Percentiles rank a stretch among this genome's conserved stretches.
These are phyloP conservation scores for Drosophila serrata DNA, from an alignment of 1,140 invertebrate genomes.

Conservation along the genomic window DNA sequence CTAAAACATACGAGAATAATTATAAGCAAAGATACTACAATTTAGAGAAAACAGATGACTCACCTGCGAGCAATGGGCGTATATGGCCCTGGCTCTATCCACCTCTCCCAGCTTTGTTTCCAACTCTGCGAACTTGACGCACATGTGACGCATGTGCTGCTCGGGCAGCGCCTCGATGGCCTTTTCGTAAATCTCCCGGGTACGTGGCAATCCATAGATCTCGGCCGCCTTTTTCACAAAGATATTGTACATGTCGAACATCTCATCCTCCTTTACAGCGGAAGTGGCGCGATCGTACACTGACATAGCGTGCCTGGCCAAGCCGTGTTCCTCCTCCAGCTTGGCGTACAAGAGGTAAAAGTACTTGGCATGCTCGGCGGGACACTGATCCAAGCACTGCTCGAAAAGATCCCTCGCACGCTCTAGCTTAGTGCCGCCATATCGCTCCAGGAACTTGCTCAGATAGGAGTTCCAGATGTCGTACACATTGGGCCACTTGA, in stretches of 20 bases:
- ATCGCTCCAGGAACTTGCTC: constrained; percentile 97
- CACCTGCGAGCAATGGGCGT: constrained; percentile 97
- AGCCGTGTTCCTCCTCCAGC: constrained; percentile 98
- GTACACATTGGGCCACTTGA: constrained; percentile 99
- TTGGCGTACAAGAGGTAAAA: constrained; percentile 99
- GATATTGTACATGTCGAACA: constrained; percentile 99
- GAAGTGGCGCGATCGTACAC: constrained; percentile 98
- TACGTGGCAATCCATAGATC: constrained; percentile 98
- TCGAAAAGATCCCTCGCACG: constrained; percentile 99
- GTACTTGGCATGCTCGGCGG: constrained; percentile 97
- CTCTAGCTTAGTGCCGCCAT: constrained; percentile 98
- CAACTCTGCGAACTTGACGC: constrained; percentile 97
- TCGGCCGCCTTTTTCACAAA: constrained; percentile 99
- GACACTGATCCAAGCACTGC: constrained; percentile 98
- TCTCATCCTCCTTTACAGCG: constrained; percentile 96
- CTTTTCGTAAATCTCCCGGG: constrained; percentile 98
- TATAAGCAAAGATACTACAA: no score
- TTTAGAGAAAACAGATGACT: not conserved
- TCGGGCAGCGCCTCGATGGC: constrained; percentile 98
- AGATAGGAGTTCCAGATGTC: constrained; percentile 99
- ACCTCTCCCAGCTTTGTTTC: constrained; percentile 99
- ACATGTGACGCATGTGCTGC: constrained; percentile 97
- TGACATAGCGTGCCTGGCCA: constrained; percentile 98
- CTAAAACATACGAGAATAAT: constrained; percentile 16
- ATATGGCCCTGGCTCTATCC: constrained; percentile 98